Base-by-base conservation (phyloP, 2,888 invertebrate genomes). In the Nephrocerus scutellatus region DNA sequence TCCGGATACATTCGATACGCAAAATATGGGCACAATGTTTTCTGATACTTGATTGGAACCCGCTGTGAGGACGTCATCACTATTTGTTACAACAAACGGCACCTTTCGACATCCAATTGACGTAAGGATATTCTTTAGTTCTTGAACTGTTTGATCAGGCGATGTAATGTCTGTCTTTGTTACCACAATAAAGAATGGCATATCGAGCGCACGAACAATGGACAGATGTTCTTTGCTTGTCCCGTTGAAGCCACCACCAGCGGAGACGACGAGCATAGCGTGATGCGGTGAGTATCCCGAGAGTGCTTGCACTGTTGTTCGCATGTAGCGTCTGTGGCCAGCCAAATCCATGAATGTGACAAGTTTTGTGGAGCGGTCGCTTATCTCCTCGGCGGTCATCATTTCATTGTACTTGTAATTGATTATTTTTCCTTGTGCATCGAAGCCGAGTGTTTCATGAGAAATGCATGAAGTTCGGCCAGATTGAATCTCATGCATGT, bases 391-490 rank as follows among this genome's bases (percentile, higher is more conserved):
- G 0, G 91, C 84, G 0, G 89, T 90, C 71, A 88, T 84, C 63
- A 90, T 77, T 57, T 90, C 88, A 25, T 85, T 86, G 52, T 84
- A 86, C 10, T 85, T 86, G 58, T 87, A 87, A 71, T 92, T 93
- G 9, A 93, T 82, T 3, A 89, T 82, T 59, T 87, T 80, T 1
- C 89, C 89, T 46, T 57, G 74, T 2, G 80, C 76, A 67, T 93
- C 90, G 64, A 98, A 98, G 7, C 97, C 98, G 6, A 98, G 76
- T 50, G 97, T 91, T 72, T 96, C 95, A 62, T 93, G 92, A 48
- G 91, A 91, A 56, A 96, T 87, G 5, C 92, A 93, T 1, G 92
- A 93, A 0, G 96, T 97, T 46, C 93, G 75, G 0, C 96, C 96
- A 4, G 84, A 82, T 63, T 86, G 84, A 38, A 98, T 90, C 66